phyloP scores from a whole-genome alignment of 2,113 vertebrate species.

The Xyliphius kryptos region DNA sequence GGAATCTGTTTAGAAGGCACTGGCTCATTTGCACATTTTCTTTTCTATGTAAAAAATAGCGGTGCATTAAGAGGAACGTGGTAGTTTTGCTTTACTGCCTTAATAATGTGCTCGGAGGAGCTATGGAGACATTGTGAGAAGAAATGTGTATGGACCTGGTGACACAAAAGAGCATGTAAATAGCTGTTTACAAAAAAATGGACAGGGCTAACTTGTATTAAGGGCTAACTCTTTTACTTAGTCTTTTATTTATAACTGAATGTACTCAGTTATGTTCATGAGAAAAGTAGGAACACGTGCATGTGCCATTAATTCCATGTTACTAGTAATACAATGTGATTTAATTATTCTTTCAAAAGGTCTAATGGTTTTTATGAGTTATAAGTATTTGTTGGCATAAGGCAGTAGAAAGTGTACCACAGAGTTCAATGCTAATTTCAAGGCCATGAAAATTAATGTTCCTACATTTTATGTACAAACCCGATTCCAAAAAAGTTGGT shows the following conservation, averaged over 20 bases:
- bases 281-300: background rate
- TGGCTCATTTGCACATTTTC: constrained; percentile 15
- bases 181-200: background rate
- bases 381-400: too few relatives aligned
- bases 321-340: too few relatives aligned
- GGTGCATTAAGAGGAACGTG: constrained; percentile 40
- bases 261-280: background rate
- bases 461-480: too few relatives aligned
- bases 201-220: background rate
- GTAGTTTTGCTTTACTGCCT: constrained; percentile 34
- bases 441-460: too few relatives aligned
- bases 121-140: background rate
- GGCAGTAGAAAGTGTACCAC: too few relatives aligned
- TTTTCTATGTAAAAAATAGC: constrained; percentile 32
- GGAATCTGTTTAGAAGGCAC: constrained; percentile 46
- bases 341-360: too few relatives aligned
- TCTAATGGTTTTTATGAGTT: too few relatives aligned
- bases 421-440: too few relatives aligned
- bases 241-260: too few relatives aligned
- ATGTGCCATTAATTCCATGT: too few relatives aligned
- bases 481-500: too few relatives aligned
- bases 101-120: constrained; percentile 24
- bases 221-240: too few relatives aligned
- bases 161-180: background rate
- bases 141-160: constrained; percentile 13